Percentiles rank a stretch among this genome's conserved stretches.
Evolutionary conservation across 2,113 vertebrate species (phyloP).

Genomic region (Corythaeola cristata): DNA sequence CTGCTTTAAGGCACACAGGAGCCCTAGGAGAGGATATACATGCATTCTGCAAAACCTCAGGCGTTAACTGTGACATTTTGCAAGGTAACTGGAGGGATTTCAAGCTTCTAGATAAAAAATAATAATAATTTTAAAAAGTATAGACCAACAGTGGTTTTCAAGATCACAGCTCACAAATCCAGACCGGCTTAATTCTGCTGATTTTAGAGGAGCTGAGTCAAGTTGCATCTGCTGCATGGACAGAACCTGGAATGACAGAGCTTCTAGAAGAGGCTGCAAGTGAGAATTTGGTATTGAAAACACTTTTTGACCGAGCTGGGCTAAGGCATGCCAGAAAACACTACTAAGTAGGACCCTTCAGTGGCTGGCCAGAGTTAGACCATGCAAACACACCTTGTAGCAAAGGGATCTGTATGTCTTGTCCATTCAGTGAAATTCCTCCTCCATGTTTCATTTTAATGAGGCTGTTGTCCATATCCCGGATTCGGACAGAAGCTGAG

Average conservation of each 20-base stretch:
- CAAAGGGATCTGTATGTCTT: slow-evolving; percentile 89
- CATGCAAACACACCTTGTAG: slow-evolving; percentile 77
- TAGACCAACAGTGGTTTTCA: not conserved
- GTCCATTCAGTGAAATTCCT: slow-evolving; percentile 84
- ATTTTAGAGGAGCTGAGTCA: not conserved
- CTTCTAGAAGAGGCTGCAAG: not conserved
- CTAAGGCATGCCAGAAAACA: not conserved
- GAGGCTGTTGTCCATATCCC: slow-evolving; percentile 77
- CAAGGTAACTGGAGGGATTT: not conserved
- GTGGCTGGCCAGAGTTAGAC: not conserved
- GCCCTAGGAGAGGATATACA: not conserved
- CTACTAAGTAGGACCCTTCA: not conserved
- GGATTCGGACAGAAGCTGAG: slow-evolving; percentile 83
- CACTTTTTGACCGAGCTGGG: not conserved
- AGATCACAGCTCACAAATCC: not conserved
- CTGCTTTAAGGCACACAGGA: not conserved
- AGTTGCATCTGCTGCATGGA: not conserved
- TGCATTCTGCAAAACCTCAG: not conserved
- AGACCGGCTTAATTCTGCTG: not conserved
- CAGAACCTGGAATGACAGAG: not conserved
- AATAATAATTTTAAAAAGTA: not conserved
- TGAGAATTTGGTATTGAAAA: not conserved
- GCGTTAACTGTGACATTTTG: not conserved
- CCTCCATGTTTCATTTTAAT: slow-evolving; percentile 94
- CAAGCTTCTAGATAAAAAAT: not conserved